Base-by-base conservation (phyloP, 2,797 vertebrate genomes). In the Myotis vivesi region DNA sequence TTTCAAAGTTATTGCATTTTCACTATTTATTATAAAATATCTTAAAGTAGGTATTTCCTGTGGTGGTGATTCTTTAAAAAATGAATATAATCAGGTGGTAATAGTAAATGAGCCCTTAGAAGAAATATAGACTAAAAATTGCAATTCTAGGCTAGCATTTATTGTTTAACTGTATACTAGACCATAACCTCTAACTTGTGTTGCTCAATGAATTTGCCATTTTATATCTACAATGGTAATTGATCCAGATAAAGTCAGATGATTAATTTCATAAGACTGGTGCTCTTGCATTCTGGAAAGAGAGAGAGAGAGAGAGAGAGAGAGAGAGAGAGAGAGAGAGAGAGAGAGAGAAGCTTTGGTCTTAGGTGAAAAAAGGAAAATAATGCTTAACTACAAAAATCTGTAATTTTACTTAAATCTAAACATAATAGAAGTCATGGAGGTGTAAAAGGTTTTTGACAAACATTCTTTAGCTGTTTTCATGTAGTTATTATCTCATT, bases 401-500 rank as follows among this genome's bases (percentile, higher is more conserved):
- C 36, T 38, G 11, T 36, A 81, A 22, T 53, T 93, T 87, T 71
- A 41, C 22, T 87, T 51, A 82, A 85, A 57, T 55, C 13, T 55
- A 75, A 79, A 81, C 30, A 22, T 79, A 57, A 66, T 33, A 28
- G 2, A 86, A 82, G 23, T 82, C 76, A 92, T 30, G 12, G 44
- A 87, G 22, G 30, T 94, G 8, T 87, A 87, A 90, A 55, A 51
- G 16, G 46, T 33, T 87, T 96, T 83, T 87, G 69, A 79, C 49
- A 82, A 94, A 69, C 53, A 90, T 77, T 62, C 33, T 79, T 87
- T 41, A 62, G 41, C 49, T 89, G 75, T 82, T 96, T 94, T 72
- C n/a, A 71, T 72, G 20, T 59, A 94, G 8, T 44, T 85, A 87
- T 68, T 76, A 46, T 55, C 25, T 94, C 51, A 71, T 62, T 87